A percentile compares a stretch with the other conserved stretches of the same genome.
These are phyloP conservation scores for Epinotia bilunana DNA, from an alignment of 2,888 invertebrate genomes.

Conservation along the genomic window DNA sequence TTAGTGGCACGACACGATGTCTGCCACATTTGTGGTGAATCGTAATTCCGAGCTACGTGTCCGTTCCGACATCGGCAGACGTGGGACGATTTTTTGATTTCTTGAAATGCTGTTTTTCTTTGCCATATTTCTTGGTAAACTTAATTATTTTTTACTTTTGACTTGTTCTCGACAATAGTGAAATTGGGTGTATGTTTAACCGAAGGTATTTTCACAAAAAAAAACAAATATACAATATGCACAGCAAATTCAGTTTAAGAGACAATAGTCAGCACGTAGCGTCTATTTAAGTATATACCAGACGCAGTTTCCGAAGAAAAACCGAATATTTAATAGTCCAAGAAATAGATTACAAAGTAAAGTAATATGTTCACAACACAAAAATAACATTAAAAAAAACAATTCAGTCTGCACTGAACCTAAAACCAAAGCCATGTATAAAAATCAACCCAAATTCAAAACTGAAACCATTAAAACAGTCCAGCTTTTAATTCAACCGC, in stretches of 20 bases:
- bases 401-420: not conserved
- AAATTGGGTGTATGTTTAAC: not conserved
- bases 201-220: not conserved
- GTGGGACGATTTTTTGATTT: conserved; percentile 69
- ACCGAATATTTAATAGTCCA: no score
- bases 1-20: conserved; percentile 65
- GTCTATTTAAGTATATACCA: no score
- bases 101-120: conserved; percentile 54
- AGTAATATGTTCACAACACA: not conserved
- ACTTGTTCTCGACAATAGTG: not conserved
- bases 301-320: no score
- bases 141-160: not conserved
- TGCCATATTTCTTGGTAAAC: conserved; percentile 28
- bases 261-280: no score
- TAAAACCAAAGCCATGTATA: not conserved
- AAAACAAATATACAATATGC: not conserved
- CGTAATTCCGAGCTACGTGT: conserved; percentile 54
- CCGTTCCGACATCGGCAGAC: conserved; percentile 50
- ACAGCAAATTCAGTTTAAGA: not conserved
- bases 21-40: conserved; percentile 56
- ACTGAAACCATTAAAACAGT: conserved; percentile 3
- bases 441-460: not conserved
- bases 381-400: no score
- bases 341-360: no score
- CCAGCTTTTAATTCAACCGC: conserved; percentile 25